These are phyloP conservation scores for Anguilla japonica DNA, from an alignment of 2,113 vertebrate genomes.

Conservation along the genomic window DNA sequence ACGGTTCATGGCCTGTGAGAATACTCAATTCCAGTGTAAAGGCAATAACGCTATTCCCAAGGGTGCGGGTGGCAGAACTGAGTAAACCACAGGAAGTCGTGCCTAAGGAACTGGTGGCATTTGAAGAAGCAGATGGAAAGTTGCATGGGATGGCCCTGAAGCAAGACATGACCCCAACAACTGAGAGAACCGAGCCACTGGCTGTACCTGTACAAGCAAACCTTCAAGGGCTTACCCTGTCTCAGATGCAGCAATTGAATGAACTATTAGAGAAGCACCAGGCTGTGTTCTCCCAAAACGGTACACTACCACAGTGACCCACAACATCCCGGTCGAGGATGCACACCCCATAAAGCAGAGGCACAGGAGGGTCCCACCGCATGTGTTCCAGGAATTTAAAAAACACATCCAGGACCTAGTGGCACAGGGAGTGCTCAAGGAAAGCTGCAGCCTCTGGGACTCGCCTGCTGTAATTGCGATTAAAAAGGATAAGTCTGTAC, in stretches of 20 bases:
- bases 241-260: not conserved
- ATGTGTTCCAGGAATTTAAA: not conserved
- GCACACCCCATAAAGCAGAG: not conserved
- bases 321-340: not conserved
- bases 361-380: not conserved
- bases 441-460: not conserved
- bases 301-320: slow-evolving; percentile 17
- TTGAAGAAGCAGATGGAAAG: slow-evolving; percentile 24
- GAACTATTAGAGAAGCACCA: not conserved
- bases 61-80: not conserved
- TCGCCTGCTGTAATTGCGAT: not conserved
- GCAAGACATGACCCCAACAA: no score
- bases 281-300: slow-evolving; percentile 8
- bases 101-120: slow-evolving; percentile 8
- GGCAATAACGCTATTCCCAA: slow-evolving; percentile 9
- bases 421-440: not conserved
- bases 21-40: slow-evolving; percentile 31
- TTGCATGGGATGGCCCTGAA: slow-evolving; percentile 9
- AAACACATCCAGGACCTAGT: slow-evolving; percentile 1
- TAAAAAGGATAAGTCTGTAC: not conserved
- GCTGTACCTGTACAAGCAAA: slow-evolving; percentile 13
- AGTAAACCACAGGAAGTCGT: slow-evolving; percentile 14
- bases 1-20: slow-evolving; percentile 13
- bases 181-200: not conserved
- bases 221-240: not conserved